Evolutionary conservation across 2,113 vertebrate genomes (phyloP).

Genomic region (Crotalus tigris): DNA sequence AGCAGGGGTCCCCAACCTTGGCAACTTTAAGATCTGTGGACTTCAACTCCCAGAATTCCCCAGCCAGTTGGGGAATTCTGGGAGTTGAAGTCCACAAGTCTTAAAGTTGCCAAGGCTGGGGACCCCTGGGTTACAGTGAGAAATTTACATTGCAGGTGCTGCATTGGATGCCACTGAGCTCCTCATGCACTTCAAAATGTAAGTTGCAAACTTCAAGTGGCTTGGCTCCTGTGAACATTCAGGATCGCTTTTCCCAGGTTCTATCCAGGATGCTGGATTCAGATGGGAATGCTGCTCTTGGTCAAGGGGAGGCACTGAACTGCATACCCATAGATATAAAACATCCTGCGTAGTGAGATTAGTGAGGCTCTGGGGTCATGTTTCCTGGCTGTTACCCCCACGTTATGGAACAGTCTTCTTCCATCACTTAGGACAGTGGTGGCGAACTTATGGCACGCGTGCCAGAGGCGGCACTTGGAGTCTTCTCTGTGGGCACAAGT

Average conservation of each 20-base stretch:
- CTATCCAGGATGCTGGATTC: neutral
- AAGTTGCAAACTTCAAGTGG: neutral
- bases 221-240: neutral
- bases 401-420: neutral
- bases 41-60: no score
- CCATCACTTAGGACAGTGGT: neutral
- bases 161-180: neutral
- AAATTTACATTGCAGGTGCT: neutral
- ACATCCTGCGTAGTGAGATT: neutral
- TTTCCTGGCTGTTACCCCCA: neutral
- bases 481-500: no score
- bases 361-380: neutral
- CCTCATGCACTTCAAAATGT: neutral
- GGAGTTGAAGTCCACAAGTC: no score
- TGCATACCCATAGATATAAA: neutral
- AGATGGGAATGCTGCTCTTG: neutral
- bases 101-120: no score
- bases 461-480: no score
- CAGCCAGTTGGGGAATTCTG: no score
- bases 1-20: neutral
- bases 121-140: neutral
- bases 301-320: neutral
- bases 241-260: neutral
- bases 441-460: no score
- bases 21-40: no score